These are phyloP conservation scores for Strongylocentrotus purpuratus DNA, from an alignment of 35 echinoderm and acorn worm genomes.

Conservation along the genomic window DNA sequence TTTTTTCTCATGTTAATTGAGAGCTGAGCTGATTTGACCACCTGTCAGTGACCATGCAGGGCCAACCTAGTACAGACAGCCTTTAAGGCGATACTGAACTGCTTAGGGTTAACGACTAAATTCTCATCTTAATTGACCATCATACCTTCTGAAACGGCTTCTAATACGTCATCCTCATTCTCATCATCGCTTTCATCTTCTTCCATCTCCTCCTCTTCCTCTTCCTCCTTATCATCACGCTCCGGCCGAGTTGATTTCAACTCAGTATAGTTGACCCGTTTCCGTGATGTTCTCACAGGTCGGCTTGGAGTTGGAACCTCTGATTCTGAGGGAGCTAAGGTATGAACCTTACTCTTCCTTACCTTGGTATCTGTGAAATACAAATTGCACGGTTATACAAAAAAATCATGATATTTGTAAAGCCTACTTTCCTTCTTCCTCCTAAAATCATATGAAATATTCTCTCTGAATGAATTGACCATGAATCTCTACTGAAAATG, in stretches of 20 bases:
- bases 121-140: background rate
- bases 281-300: conserved; percentile 56
- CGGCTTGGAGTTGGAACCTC: conserved; percentile 23
- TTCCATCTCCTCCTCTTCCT: conserved; percentile 50
- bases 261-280: conserved; percentile 64
- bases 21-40: too few species aligned
- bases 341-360: background rate
- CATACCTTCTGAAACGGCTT: background rate
- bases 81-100: too few species aligned
- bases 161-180: background rate
- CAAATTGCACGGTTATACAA: background rate
- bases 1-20: too few species aligned
- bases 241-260: background rate
- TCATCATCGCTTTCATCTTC: conserved; percentile 43
- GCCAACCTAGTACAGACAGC: too few species aligned
- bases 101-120: too few species aligned
- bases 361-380: background rate
- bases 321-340: background rate
- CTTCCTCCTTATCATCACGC: background rate
- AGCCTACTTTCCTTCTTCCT: background rate
- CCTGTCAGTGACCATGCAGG: too few species aligned
- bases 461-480: too few species aligned
- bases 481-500: too few species aligned
- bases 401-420: background rate
- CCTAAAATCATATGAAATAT: too few species aligned